Conservation (phyloP, 2,113 vertebrate species). For the Carollia perspicillata region DNA sequence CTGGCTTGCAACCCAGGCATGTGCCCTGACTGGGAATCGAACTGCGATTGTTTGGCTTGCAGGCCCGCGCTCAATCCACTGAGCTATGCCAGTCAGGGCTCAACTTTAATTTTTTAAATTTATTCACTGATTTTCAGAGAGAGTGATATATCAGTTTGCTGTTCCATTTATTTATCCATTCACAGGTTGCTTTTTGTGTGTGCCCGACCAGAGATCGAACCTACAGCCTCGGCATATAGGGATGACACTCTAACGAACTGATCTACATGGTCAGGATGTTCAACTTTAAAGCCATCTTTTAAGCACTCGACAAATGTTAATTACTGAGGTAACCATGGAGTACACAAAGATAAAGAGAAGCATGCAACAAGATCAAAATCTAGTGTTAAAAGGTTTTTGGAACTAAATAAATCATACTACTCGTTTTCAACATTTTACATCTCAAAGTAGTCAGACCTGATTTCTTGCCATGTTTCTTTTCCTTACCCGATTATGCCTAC, state of each 20-base stretch:
- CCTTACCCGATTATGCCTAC: neutral
- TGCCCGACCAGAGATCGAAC: too few relatives aligned
- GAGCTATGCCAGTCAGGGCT: too few relatives aligned
- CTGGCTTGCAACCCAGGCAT: too few relatives aligned
- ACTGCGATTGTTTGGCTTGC: too few relatives aligned
- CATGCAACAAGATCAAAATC: neutral
- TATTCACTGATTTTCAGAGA: neutral
- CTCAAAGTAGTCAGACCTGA: neutral
- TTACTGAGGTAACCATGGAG: neutral
- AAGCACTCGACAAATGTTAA: neutral
- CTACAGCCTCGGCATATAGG: neutral
- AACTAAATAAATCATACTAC: slow-evolving; percentile 6
- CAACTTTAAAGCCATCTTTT: slow-evolving; percentile 8
- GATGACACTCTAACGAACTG: neutral
- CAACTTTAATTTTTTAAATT: slow-evolving; percentile 21
- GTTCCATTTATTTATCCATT: too few relatives aligned
- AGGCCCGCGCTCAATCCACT: too few relatives aligned
- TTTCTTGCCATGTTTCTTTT: slow-evolving; percentile 28
- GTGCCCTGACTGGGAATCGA: too few relatives aligned
- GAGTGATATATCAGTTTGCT: too few relatives aligned
- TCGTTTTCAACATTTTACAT: slow-evolving; percentile 4
- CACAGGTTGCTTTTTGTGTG: too few relatives aligned
- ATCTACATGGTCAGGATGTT: neutral
- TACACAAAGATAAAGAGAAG: neutral
- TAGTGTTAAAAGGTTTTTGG: neutral